These are phyloP conservation scores for Equus przewalskii DNA, from an alignment of 2,113 vertebrate species.

Conservation along the genomic window DNA sequence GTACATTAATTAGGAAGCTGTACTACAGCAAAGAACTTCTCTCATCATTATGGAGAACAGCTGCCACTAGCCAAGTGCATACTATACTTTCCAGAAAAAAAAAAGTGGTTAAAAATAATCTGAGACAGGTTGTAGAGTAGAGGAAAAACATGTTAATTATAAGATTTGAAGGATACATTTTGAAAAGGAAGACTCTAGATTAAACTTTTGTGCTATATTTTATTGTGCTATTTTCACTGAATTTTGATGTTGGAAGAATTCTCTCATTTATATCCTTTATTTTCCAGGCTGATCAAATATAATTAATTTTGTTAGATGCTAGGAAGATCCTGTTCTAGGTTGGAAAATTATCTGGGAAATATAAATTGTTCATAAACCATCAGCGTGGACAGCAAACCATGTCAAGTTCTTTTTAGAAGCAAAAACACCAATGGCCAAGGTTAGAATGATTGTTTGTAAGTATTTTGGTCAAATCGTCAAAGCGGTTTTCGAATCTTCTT, in stretches of 20 bases:
- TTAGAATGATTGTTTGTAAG: not conserved
- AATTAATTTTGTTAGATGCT: not conserved
- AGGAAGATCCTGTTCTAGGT: not conserved
- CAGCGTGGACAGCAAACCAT: not conserved
- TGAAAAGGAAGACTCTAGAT: not conserved
- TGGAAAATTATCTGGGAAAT: constrained; percentile 18
- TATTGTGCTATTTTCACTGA: not conserved
- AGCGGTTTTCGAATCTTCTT: not conserved
- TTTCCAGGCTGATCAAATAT: not conserved
- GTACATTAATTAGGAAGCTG: not conserved
- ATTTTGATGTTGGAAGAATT: not conserved
- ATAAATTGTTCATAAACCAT: not conserved
- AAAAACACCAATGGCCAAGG: not conserved
- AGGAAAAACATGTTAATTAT: not conserved
- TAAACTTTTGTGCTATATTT: not conserved
- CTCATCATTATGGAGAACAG: not conserved
- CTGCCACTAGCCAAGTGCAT: not conserved
- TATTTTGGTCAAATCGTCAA: not conserved
- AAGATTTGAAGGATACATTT: not conserved
- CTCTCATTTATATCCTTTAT: not conserved
- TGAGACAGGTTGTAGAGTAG: not conserved
- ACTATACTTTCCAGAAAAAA: not conserved
- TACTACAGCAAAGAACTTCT: not conserved
- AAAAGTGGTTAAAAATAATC: constrained; percentile 31
- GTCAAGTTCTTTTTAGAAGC: not conserved